Conservation (phyloP, 2,113 vertebrate species). For the Pseudolaguvia tuberculata region DNA sequence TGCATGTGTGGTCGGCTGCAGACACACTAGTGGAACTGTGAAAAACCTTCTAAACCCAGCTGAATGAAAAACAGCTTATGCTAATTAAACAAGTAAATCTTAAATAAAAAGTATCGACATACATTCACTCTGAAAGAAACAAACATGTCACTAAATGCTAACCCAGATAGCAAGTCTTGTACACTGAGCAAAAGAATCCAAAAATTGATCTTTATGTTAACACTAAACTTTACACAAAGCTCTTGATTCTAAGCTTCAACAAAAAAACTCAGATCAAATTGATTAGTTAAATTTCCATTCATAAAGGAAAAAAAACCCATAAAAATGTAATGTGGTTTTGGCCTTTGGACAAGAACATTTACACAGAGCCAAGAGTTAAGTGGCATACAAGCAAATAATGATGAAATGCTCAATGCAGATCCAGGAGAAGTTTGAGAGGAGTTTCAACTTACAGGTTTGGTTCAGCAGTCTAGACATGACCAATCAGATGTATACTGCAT, state of each 20-base stretch:
- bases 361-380: conserved; percentile 2
- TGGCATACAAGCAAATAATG: conserved; percentile 22
- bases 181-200: conserved; percentile 31
- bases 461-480: conserved; percentile 45
- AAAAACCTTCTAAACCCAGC: conserved; percentile 1
- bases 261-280: not conserved
- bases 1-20: not conserved
- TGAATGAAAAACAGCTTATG: conserved; percentile 4
- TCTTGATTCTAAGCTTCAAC: not conserved
- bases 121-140: conserved; percentile 44
- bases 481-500: conserved; percentile 53
- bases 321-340: conserved; percentile 16
- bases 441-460: conserved; percentile 21
- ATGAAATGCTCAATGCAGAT: conserved; percentile 21
- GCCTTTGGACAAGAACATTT: not conserved
- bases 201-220: conserved; percentile 4
- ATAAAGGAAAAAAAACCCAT: too few species aligned
- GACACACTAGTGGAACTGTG: not conserved
- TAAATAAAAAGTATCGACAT: conserved; percentile 39
- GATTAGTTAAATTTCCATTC: not conserved
- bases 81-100: conserved; percentile 18
- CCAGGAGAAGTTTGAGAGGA: conserved; percentile 17
- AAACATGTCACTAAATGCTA: conserved; percentile 27
- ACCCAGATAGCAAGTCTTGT: conserved; percentile 19
- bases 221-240: conserved; percentile 14